Percentiles rank a stretch among this genome's conserved stretches.
phyloP scores from a whole-genome alignment of 2,797 vertebrate species.

The Mycteria americana region DNA sequence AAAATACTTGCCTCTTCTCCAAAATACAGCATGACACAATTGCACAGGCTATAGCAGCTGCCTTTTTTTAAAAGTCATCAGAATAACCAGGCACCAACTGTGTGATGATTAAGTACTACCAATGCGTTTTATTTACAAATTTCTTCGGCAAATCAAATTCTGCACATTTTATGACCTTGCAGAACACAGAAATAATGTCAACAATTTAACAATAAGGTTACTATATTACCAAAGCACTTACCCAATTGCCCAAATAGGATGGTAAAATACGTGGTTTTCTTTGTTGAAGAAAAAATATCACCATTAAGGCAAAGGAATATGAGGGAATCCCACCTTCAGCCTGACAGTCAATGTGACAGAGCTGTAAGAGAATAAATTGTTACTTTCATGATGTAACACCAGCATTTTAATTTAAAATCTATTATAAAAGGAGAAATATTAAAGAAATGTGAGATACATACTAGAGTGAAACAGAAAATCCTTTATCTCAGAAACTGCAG shows the following conservation, averaged over 20 bases:
- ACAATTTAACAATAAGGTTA: neutral
- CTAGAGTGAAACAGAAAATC: neutral
- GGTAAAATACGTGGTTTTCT: constrained; percentile 90
- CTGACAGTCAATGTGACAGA: constrained; percentile 97
- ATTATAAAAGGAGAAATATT: neutral
- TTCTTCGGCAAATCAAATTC: neutral
- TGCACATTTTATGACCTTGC: neutral
- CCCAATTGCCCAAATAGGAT: constrained; percentile 92
- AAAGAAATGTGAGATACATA: neutral
- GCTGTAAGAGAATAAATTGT: constrained; percentile 72
- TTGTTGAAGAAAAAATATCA: constrained; percentile 98
- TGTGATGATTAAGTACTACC: neutral
- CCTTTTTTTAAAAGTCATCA: neutral
- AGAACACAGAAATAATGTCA: neutral
- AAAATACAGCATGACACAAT: neutral
- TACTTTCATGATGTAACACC: neutral
- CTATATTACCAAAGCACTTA: constrained; percentile 63
- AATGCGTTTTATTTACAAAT: neutral
- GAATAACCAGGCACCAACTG: neutral
- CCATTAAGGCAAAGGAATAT: constrained; percentile 97
- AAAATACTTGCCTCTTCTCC: neutral
- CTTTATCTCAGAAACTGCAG: neutral
- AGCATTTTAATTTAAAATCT: neutral
- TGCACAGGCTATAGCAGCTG: neutral
- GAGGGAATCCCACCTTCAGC: constrained; percentile 96